phyloP scores from a whole-genome alignment of 2,888 invertebrate species.

The Ectemnius lituratus region DNA sequence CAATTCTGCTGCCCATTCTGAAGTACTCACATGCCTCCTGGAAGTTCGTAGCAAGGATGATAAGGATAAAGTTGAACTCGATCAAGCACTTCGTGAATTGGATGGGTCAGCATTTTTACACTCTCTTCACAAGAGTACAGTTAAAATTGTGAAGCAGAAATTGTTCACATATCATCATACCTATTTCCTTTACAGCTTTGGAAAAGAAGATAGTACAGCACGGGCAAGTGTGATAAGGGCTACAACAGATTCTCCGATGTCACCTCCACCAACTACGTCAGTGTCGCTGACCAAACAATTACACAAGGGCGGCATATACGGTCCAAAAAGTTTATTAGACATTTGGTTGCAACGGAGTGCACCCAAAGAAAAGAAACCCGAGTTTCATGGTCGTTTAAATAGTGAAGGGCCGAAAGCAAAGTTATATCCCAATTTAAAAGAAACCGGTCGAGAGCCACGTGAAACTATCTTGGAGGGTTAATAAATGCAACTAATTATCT shows the following conservation, averaged over 20 bases:
- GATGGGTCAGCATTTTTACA: conserved; percentile 77
- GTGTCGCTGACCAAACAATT: conserved; percentile 70
- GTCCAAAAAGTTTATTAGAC: conserved; percentile 81
- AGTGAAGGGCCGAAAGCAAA: conserved; percentile 82
- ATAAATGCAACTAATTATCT: conserved; percentile 20
- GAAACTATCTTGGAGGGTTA: conserved; percentile 73
- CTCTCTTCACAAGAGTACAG: too few relatives aligned
- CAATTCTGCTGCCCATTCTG: conserved; percentile 86
- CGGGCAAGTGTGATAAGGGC: conserved; percentile 83
- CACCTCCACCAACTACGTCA: conserved; percentile 83
- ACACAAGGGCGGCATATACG: conserved; percentile 72
- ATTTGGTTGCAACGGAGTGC: conserved; percentile 82
- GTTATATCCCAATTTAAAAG: conserved; percentile 86
- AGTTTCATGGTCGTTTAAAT: conserved; percentile 81
- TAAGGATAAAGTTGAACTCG: conserved; percentile 82
- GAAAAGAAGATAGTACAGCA: conserved; percentile 75
- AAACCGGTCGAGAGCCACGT: conserved; percentile 77
- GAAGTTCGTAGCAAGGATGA: conserved; percentile 83
- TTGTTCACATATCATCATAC: not conserved
- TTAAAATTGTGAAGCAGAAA: too few relatives aligned
- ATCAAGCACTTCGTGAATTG: conserved; percentile 81
- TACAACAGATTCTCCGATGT: conserved; percentile 92
- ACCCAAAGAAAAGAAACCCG: conserved; percentile 80
- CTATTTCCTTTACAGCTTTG: conserved; percentile 57
- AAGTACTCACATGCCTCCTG: conserved; percentile 87